Percentiles rank a stretch among this genome's conserved stretches.
Evolutionary conservation across 2,113 vertebrate species (phyloP).

Genomic region (Lipotes vexillifer): DNA sequence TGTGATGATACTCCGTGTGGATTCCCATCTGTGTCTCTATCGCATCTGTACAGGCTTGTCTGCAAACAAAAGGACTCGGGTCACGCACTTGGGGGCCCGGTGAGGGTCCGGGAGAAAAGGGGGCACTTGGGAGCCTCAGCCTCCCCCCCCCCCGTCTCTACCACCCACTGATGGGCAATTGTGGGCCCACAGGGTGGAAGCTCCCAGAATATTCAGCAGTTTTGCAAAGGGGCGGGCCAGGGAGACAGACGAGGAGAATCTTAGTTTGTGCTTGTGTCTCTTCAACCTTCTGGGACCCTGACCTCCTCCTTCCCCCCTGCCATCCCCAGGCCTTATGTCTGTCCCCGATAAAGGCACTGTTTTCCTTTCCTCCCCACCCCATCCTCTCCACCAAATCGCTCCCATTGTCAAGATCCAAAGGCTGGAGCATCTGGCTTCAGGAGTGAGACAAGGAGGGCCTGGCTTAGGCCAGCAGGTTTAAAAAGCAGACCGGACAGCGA

Average conservation of each 20-base stretch:
- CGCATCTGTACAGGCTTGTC: neutral
- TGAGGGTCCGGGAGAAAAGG: neutral
- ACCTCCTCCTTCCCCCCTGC: neutral
- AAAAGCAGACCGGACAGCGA: neutral
- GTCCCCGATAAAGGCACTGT: neutral
- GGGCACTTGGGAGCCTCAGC: neutral
- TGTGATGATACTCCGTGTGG: neutral
- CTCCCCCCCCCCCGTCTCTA: neutral
- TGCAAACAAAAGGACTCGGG: neutral
- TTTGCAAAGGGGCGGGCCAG: neutral
- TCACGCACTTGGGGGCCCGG: neutral
- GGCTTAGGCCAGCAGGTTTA: neutral
- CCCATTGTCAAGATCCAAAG: neutral
- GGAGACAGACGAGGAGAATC: neutral
- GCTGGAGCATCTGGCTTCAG: slow-evolving; percentile 26
- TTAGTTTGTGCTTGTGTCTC: slow-evolving; percentile 22
- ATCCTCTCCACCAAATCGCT: neutral
- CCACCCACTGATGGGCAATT: neutral
- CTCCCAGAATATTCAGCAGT: neutral
- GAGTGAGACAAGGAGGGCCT: neutral
- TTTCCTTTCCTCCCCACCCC: neutral
- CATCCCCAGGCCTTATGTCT: neutral
- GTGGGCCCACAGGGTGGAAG: neutral
- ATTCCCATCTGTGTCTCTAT: neutral
- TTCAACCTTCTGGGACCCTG: neutral